These are phyloP conservation scores for Alentia gelatinosa DNA, from an alignment of 2,888 invertebrate species.

Conservation along the genomic window DNA sequence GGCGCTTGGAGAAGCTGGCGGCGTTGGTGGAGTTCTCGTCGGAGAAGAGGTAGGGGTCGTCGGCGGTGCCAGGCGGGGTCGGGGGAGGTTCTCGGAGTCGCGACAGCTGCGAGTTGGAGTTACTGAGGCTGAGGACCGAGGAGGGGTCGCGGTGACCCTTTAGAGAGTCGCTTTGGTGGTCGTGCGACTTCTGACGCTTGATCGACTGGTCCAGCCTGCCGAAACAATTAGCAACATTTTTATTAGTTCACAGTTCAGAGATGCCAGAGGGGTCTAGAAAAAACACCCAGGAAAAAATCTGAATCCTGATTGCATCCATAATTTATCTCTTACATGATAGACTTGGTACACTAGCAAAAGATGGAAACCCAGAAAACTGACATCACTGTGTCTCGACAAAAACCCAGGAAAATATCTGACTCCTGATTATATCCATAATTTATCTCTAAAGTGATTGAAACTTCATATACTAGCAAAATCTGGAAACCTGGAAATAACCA, in stretches of 20 bases:
- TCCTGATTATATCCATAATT: no score
- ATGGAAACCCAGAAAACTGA: no score
- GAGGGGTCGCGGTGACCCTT: not conserved
- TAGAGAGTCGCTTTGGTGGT: not conserved
- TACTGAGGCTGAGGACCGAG: not conserved
- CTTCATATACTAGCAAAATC: no score
- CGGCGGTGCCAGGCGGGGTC: conserved; percentile 81
- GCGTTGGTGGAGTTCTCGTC: conserved; percentile 82
- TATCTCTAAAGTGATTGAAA: no score
- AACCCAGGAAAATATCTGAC: no score
- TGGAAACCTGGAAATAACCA: no score
- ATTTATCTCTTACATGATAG: no score
- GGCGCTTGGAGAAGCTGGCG: conserved; percentile 66
- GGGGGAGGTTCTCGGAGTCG: conserved; percentile 81
- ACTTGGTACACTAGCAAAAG: no score
- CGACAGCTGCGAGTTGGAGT: not conserved
- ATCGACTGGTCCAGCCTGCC: conserved; percentile 92
- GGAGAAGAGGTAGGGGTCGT: conserved; percentile 88
- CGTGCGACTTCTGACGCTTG: conserved; percentile 84
- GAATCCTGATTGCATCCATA: no score
- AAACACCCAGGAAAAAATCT: not conserved
- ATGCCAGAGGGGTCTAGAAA: not conserved
- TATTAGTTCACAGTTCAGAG: not conserved
- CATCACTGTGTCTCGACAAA: no score
- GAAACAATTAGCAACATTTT: conserved; percentile 23